phyloP scores from a whole-genome alignment of 2,113 vertebrate species.

The Furnarius figulus region DNA sequence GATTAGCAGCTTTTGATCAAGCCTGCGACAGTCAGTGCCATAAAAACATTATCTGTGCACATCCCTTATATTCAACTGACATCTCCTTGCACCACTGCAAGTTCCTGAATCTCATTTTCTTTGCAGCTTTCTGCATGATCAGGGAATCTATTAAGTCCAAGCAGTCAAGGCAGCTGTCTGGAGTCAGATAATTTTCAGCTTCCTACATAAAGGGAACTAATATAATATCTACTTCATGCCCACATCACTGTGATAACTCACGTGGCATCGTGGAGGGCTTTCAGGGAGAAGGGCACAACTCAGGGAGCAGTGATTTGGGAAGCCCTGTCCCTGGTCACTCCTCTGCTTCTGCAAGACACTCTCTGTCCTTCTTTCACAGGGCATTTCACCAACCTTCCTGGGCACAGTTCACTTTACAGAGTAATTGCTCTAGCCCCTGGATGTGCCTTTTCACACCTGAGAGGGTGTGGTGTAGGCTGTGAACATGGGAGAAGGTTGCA shows the following conservation, averaged over 20 bases:
- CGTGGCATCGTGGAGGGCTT: not conserved
- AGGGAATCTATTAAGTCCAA: constrained; percentile 35
- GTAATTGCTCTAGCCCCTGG: not conserved
- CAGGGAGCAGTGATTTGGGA: not conserved
- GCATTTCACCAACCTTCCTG: not conserved
- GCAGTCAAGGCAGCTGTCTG: constrained; percentile 4
- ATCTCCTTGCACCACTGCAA: not conserved
- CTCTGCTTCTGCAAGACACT: not conserved
- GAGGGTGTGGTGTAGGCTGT: not conserved
- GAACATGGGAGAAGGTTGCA: not conserved
- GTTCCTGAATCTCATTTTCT: constrained; percentile 10
- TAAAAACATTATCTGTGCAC: constrained; percentile 7
- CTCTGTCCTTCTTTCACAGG: not conserved
- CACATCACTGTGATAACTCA: not conserved
- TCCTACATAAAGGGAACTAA: constrained; percentile 7
- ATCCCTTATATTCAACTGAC: not conserved
- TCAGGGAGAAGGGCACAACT: not conserved
- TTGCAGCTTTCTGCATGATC: not conserved
- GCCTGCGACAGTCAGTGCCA: not conserved
- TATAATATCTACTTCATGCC: not conserved
- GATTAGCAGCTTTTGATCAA: constrained; percentile 42
- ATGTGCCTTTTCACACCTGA: not conserved
- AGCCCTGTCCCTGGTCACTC: not conserved
- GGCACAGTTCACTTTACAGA: not conserved
- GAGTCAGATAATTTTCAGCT: constrained; percentile 35